A percentile compares a stretch with the other conserved stretches of the same genome.
Evolutionary conservation across 1,140 invertebrate species (phyloP).

Genomic region (Drosophila suzukii): DNA sequence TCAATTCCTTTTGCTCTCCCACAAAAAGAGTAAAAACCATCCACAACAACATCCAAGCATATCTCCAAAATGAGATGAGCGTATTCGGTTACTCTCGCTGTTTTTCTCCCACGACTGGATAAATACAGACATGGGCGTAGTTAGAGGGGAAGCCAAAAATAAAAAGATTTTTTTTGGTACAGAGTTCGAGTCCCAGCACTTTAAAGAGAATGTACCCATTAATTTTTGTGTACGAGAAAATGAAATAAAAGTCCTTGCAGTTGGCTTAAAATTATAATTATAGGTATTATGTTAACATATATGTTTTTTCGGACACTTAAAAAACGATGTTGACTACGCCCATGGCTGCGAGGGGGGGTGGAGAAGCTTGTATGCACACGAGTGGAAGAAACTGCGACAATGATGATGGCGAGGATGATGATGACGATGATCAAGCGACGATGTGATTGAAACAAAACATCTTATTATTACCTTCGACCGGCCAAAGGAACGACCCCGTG

Average conservation of each 20-base stretch:
- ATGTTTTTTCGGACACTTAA: neutral
- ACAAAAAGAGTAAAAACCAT: constrained; percentile 20
- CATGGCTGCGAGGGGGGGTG: neutral
- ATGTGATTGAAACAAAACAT: constrained; percentile 83
- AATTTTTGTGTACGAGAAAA: no score
- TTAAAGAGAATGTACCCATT: no score
- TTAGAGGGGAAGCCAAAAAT: neutral
- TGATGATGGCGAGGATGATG: constrained; percentile 24
- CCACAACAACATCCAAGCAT: constrained; percentile 2
- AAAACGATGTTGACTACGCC: neutral
- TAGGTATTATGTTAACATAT: no score
- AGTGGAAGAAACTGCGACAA: constrained; percentile 18
- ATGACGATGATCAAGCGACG: constrained; percentile 64
- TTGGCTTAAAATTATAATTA: no score
- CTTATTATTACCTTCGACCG: constrained; percentile 77
- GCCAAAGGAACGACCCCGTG: constrained; percentile 72
- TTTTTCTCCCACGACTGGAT: constrained; percentile 12
- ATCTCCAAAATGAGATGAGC: constrained; percentile 1
- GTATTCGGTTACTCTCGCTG: constrained; percentile 10
- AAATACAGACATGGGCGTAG: constrained; percentile 9
- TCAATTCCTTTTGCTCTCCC: constrained; percentile 7
- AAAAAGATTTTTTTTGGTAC: no score
- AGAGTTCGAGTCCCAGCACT: no score
- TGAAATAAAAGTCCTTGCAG: no score
- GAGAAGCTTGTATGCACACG: constrained; percentile 35